Evolutionary conservation across 2,797 vertebrate species (phyloP), one percentile per base, ranked within the genome.

Genomic region (Hirundo rustica): DNA sequence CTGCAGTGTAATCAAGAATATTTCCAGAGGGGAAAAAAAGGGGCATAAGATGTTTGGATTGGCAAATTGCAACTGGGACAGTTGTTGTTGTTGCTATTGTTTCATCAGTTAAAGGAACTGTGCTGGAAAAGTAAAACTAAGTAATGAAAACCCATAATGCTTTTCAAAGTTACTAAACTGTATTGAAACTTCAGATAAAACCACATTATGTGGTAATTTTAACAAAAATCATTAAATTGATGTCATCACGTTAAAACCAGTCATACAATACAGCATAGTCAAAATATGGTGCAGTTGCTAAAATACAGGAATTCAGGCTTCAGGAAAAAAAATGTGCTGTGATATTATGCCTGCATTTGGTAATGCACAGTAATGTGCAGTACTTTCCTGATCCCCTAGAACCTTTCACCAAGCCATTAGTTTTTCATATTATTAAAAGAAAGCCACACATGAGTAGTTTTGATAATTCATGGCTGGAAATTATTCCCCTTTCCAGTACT

Each of bases 391-490:
- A 53, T 87, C 61, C 80, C 36, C 60, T 15, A 11, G 75, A 76
- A 74, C 47, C 85, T 76, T 82, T 82, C 82, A 76, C 16, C 36
- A 70, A 87, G 55, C 72, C 40, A 50, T 88, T 89, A 27, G 30
- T 36, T 71, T 76, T 53, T 53, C 25, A 30, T n/a, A 7, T 27
- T 25, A 23, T 75, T 88, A 58, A 34, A 55, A 48, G 44, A 75
- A 25, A 45, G n/a, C 8, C 53, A 50, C 7, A 32, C 21, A n/a
- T 0, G 25, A 79, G 40, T 23, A 3, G 11, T 44, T 86, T 80
- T 48, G 34, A 51, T 85, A 83, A 71, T 64, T 50, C 70, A 3
- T 23, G 34, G 26, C 50, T 86, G 73, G 61, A 74, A 85, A 77
- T 61, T 2, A 48, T 66, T 76, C 48, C 30, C 36, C 23, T 26